Evolutionary conservation across 64 coral and sea anemone species (phyloP), one percentile per base, ranked within the genome.

Genomic region (Astreopora myriophthalma): DNA sequence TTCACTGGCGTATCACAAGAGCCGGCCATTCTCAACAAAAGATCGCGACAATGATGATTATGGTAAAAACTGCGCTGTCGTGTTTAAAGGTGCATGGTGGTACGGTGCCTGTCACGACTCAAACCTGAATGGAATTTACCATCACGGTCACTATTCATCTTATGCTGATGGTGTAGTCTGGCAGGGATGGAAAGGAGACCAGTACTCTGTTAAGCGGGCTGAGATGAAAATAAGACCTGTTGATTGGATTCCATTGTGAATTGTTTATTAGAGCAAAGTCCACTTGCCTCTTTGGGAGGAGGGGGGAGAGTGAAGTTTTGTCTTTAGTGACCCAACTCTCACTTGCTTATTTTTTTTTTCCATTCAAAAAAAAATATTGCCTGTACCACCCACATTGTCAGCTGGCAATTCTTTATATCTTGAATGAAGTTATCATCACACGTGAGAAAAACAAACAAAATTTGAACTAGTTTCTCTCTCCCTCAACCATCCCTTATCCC

Each of bases 221-320:
- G 91, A 80, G 75, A 93, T 93, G 91, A 93, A 93, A 61, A 33
- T 93, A 34, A 72, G 85, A 24, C 91, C 91, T 19, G 46, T 64
- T 78, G 42, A 78, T 52, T 78, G 44, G 46, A 78, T 32, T 30
- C 44, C 75, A 31, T 78, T 19, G 24, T n/a, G 44, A 49, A 52
- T 12, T 2, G 1, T 24, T 49, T n/a, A n/a, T n/a, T n/a, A n/a
- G n/a, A n/a, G n/a, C n/a, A n/a, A n/a, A n/a, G n/a, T n/a, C n/a
- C n/a, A n/a, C n/a, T n/a, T n/a, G n/a, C n/a, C n/a, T n/a, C n/a
- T n/a, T n/a, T n/a, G n/a, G n/a, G n/a, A n/a, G n/a, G n/a, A n/a
- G n/a, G n/a, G n/a, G n/a, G n/a, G n/a, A n/a, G n/a, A n/a, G n/a
- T n/a, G n/a, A n/a, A n/a, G n/a, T n/a, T n/a, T n/a, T n/a, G n/a